Conservation (phyloP, 1,140 invertebrate species). For the Atopsyche davidsoni region DNA sequence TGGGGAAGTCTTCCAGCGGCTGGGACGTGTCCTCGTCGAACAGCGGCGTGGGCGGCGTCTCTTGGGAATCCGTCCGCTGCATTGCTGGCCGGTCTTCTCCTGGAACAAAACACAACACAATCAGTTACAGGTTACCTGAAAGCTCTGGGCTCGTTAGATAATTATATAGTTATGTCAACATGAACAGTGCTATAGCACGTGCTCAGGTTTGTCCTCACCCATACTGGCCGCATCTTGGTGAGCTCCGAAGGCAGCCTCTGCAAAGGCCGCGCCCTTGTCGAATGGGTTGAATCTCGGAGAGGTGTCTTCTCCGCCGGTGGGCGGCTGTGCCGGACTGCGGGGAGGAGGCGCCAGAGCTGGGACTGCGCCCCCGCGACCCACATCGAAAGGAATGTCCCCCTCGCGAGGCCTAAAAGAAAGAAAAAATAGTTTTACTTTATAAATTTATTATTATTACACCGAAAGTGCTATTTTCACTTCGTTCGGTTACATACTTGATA, state of each 20-base stretch:
- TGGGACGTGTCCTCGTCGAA: slow-evolving; percentile 93
- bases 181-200: too few species aligned
- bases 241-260: slow-evolving; percentile 24
- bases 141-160: too few species aligned
- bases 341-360: slow-evolving; percentile 72
- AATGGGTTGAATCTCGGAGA: slow-evolving; percentile 71
- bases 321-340: slow-evolving; percentile 48
- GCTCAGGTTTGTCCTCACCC: too few species aligned
- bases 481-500: slow-evolving; percentile 64
- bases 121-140: too few species aligned
- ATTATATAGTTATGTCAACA: too few species aligned
- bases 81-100: slow-evolving; percentile 21
- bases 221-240: slow-evolving; percentile 9
- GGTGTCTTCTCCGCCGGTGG: slow-evolving; percentile 52
- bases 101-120: slow-evolving; percentile 2
- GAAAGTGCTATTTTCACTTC: too few species aligned
- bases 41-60: slow-evolving; percentile 83
- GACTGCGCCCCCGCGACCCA: slow-evolving; percentile 43
- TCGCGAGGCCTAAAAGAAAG: slow-evolving; percentile 55
- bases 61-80: slow-evolving; percentile 59
- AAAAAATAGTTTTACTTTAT: slow-evolving; percentile 11
- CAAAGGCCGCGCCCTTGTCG: slow-evolving; percentile 57
- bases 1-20: slow-evolving; percentile 87
- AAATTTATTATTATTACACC: slow-evolving; percentile 9
- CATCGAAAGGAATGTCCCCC: slow-evolving; percentile 34